Conservation (phyloP, 2,113 vertebrate species). For the Odontesthes bonariensis region DNA sequence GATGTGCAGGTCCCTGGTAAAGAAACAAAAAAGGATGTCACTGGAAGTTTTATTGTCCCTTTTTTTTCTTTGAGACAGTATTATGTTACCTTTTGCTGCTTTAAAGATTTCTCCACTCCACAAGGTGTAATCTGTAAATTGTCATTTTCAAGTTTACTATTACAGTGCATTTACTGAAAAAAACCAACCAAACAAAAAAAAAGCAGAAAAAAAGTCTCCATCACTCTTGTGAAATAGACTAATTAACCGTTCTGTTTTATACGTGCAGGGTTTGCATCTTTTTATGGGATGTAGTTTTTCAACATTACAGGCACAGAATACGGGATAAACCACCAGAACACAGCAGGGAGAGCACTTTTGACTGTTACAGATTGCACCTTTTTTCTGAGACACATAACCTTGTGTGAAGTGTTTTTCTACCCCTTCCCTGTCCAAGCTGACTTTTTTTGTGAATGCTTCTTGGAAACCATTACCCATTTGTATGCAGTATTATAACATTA, state of each 20-base stretch:
- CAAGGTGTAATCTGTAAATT: slow-evolving; percentile 82
- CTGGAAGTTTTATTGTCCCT: slow-evolving; percentile 66
- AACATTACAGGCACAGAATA: slow-evolving; percentile 50
- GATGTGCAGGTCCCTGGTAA: slow-evolving; percentile 62
- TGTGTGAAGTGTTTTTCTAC: slow-evolving; percentile 61
- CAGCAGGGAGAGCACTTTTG: slow-evolving; percentile 77
- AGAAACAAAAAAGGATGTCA: slow-evolving; percentile 72
- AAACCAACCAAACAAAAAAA: slow-evolving; percentile 16
- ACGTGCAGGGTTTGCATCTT: slow-evolving; percentile 58
- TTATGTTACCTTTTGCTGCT: slow-evolving; percentile 73
- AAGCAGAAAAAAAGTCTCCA: slow-evolving; percentile 30
- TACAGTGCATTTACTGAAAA: slow-evolving; percentile 45
- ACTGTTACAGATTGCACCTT: slow-evolving; percentile 82
- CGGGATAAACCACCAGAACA: slow-evolving; percentile 55
- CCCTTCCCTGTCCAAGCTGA: slow-evolving; percentile 45
- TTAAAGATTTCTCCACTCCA: slow-evolving; percentile 55
- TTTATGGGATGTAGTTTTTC: slow-evolving; percentile 69
- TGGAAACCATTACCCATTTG: slow-evolving; percentile 58
- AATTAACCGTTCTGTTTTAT: slow-evolving; percentile 60
- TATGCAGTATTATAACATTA: slow-evolving; percentile 78
- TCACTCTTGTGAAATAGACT: slow-evolving; percentile 53
- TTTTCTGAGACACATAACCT: slow-evolving; percentile 65
- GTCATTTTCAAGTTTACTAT: slow-evolving; percentile 67
- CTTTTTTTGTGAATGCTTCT: slow-evolving; percentile 63
- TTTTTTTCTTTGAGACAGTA: slow-evolving; percentile 65